A percentile compares a stretch with the other conserved stretches of the same genome.
phyloP scores from a whole-genome alignment of 2,888 invertebrate genomes.

The Chrysodeixis includens region DNA sequence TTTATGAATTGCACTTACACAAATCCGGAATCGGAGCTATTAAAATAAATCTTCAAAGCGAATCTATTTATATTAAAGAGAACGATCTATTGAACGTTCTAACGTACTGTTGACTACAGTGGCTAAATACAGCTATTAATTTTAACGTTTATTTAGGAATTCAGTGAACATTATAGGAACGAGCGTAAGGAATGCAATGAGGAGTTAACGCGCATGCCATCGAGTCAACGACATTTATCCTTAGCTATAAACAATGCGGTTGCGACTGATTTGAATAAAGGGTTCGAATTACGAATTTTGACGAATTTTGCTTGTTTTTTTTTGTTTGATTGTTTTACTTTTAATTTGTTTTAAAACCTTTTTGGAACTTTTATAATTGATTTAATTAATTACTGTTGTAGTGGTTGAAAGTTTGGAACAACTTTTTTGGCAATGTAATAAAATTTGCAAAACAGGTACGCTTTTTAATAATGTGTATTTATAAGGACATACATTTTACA shows the following conservation, averaged over 20 bases:
- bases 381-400: too few species aligned
- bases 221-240: constrained; percentile 66
- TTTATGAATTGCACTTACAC: constrained; percentile 7
- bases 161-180: constrained; percentile 67
- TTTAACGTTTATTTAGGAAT: constrained; percentile 75
- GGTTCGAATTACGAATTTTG: constrained; percentile 17
- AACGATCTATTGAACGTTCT: constrained; percentile 48
- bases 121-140: constrained; percentile 73
- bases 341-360: too few species aligned
- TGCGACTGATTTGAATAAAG: constrained; percentile 28
- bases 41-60: constrained; percentile 36
- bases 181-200: constrained; percentile 63
- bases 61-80: constrained; percentile 32
- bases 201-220: constrained; percentile 67
- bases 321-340: constrained; percentile 8
- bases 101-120: constrained; percentile 44
- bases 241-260: constrained; percentile 56
- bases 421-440: too few species aligned
- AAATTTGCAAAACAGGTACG: background rate
- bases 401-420: too few species aligned
- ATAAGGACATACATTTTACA: constrained; percentile 9
- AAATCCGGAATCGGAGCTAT: constrained; percentile 17
- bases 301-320: constrained; percentile 4
- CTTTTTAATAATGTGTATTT: constrained; percentile 27
- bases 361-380: too few species aligned